Base-by-base conservation (phyloP, 1,140 invertebrate genomes). In the Brachystomella parvula region DNA sequence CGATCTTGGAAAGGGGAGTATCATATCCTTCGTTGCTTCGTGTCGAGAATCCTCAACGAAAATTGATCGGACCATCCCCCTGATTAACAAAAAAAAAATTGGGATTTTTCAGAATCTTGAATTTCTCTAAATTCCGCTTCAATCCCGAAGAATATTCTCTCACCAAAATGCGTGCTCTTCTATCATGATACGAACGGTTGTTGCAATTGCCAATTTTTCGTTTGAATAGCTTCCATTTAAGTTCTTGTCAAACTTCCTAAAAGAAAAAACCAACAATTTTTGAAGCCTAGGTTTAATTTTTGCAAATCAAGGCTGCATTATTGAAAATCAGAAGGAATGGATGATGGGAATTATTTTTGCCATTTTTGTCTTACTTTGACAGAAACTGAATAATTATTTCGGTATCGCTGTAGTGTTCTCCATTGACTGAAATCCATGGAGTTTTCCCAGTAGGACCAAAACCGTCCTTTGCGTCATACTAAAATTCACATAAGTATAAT, bases 381-480 rank as follows among this genome's bases (percentile, higher is more conserved):
- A 75, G 59, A 44, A 49, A 62, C 31, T 73, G 64, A 0, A 75
- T 66, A 49, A 68, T 64, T 1, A 76, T 29, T 35, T 75, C 68
- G 1, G 79, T 79, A 65, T 81, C 80, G 0, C 74, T 68, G 0
- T 80, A 66, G 3, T 76, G 72, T 63, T 75, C 63, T 0, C 78
- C 80, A 62, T 80, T 79, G 31, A 76, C 73, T 19, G 75, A 75
- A 35, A 82, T 78, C 79, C 79, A 82, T 1, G 80, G 80, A 0
- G 65, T 68, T 49, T 74, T 76, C n/a, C 71, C 74, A 26, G 70
- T 73, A 0, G 47, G 47, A 0, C 75, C 70, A 6, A 63, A 35
- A 1, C 60, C 61, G 28, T 74, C 67, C 3, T 67, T 63, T 35
- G 58, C 44, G 44, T 74, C 73, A 53, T 15, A 53, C 49, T 53